Base-by-base conservation (phyloP, 2,797 vertebrate genomes). In the Antennarius maculatus region DNA sequence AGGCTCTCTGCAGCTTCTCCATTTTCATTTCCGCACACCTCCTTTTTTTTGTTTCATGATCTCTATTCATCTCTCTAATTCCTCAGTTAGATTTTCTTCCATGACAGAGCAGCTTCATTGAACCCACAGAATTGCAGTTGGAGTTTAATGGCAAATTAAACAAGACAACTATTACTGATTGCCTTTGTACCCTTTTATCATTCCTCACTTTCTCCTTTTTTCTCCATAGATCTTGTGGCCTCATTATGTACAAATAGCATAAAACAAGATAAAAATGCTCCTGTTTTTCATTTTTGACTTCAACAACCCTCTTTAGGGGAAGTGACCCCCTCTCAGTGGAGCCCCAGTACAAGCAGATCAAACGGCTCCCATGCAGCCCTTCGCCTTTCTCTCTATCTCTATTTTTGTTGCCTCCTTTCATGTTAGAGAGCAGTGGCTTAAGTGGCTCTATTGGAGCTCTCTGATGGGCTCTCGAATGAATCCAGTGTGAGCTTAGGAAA, bases 371-470 rank as follows among this genome's bases (percentile, higher is more conserved):
- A 48, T 69, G 46, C 41, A 13, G 63, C 75, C 77, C 47, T 47
- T 62, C 71, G 41, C 47, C 79, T 83, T 79, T 74, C 71, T 75
- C 74, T 60, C 81, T 59, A 60, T 79, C 70, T 85, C 79, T 90
- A 77, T 88, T 91, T 89, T 83, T 77, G 86, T 84, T 77, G 53
- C 74, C 61, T 75, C 78, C 89, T 91, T 91, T 93, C 74, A 90
- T 89, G 86, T 87, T 54, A 50, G 66, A 82, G 83, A 89, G 83
- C 75, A 81, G 81, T 86, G 79, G 86, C 79, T 90, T 86, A 90
- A 90, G 90, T 90, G 83, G 87, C 81, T 89, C 80, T 77, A 75
- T 71, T 71, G 79, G 85, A 84, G 77, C 37, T 77, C 84, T 88
- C 65, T 84, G 84, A 86, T 83, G 84, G 86, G 71, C 69, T 88